Evolutionary conservation across 2,888 invertebrate genomes (phyloP).

Genomic region (Agonum fuliginosum): DNA sequence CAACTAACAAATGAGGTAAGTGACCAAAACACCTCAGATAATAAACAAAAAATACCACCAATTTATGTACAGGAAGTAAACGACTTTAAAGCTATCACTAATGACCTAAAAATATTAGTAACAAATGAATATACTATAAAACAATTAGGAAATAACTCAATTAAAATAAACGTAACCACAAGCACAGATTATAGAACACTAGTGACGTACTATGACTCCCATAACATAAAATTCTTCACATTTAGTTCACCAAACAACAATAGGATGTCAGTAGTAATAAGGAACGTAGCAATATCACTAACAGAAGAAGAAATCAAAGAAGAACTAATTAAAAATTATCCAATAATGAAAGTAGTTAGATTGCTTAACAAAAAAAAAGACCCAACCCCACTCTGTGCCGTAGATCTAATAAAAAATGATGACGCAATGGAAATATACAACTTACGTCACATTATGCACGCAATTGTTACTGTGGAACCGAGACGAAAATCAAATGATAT

Average conservation of each 20-base stretch:
- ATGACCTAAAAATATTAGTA: background rate
- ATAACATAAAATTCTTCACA: slow-evolving; percentile 23
- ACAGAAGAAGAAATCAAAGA: slow-evolving; percentile 33
- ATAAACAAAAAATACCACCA: slow-evolving; percentile 9
- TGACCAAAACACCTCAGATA: background rate
- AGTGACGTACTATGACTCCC: background rate
- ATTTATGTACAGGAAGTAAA: slow-evolving; percentile 17
- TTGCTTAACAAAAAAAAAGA: slow-evolving; percentile 9
- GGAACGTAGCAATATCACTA: slow-evolving; percentile 17
- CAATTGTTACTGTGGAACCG: slow-evolving; percentile 6
- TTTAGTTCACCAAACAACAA: background rate
- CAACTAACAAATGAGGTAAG: background rate
- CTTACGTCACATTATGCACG: slow-evolving; percentile 16
- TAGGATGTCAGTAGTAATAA: slow-evolving; percentile 1
- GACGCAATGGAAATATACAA: slow-evolving; percentile 21
- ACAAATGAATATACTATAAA: slow-evolving; percentile 5
- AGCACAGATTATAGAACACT: slow-evolving; percentile 27
- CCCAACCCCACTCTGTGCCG: background rate
- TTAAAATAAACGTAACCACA: slow-evolving; percentile 15
- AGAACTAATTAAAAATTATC: background rate
- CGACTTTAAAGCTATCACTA: background rate
- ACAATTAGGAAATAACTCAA: slow-evolving; percentile 10
- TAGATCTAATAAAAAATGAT: slow-evolving; percentile 2
- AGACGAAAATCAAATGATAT: slow-evolving; percentile 20
- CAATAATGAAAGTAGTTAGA: slow-evolving; percentile 4